Evolutionary conservation across 2,888 invertebrate genomes (phyloP), one percentile per base, ranked within the genome.

Genomic region (Idaea dimidiata): DNA sequence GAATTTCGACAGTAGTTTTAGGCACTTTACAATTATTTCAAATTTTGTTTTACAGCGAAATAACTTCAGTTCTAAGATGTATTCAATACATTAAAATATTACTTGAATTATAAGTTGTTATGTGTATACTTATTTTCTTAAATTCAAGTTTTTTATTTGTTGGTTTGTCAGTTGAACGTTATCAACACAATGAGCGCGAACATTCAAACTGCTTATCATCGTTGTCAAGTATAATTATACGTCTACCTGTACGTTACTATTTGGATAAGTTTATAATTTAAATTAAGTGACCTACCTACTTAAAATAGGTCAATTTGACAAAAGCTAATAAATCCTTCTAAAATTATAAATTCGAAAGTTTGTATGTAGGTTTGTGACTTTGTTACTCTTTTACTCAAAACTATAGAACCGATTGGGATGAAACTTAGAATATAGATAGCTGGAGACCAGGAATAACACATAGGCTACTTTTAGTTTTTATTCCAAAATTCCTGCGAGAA

Each of bases 171-270:
- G 6, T 43, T 43, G 43, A 43, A 43, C 10, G 43, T 43, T 14
- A 43, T 14, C 14, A 14, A 59, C 55, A 32, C 16, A 53, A 56
- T 58, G 57, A 43, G 58, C 59, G 66, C 66, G 59, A 54, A 61
- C 10, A 43, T 43, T 43, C 43, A 43, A 43, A 43, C 43, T 8
- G 8, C 14, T 43, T 43, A 1, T 43, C 8, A 14, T 8, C 43
- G 43, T 14, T 8, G 7, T 32, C 32, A 1, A 33, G 8, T 10
- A 59, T 24, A 61, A 57, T 24, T 31, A 18, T 33, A 6, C 57
- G 31, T 55, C 16, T 17, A 10, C 32, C 53, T 24, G 24, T 24
- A 24, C 1, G 1, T 24, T 3, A 24, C 5, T 24, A 24, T 24
- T 24, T 24, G 24, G n/a, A n/a, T n/a, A n/a, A n/a, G n/a, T n/a